Evolutionary conservation across 2,888 invertebrate species (phyloP).

Genomic region (Elmis aenea): DNA sequence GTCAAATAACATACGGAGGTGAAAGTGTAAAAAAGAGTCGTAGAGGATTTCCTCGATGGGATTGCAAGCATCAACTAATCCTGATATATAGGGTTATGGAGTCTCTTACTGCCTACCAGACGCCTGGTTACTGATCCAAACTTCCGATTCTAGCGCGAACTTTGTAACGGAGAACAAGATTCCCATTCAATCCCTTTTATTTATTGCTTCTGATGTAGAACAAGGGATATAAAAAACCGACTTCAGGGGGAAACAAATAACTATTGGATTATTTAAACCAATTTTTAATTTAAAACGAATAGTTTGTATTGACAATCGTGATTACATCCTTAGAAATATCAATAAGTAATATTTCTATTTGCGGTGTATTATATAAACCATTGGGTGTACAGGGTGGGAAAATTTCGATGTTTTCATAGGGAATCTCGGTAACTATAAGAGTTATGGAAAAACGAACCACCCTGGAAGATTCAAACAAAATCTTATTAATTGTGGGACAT

Average conservation of each 20-base stretch:
- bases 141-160: slow-evolving; percentile 6
- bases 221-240: no score
- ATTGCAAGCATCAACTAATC: slow-evolving; percentile 10
- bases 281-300: no score
- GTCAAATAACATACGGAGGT: slow-evolving; percentile 5
- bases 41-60: slow-evolving; percentile 5
- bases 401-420: no score
- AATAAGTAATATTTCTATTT: not conserved
- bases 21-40: slow-evolving; percentile 8
- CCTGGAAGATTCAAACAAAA: no score
- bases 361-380: slow-evolving; percentile 5
- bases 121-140: slow-evolving; percentile 9
- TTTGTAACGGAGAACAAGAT: slow-evolving; percentile 7
- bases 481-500: no score
- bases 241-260: no score
- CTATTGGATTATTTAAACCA: no score
- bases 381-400: no score
- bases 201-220: no score
- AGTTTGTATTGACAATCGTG: no score
- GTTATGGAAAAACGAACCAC: no score
- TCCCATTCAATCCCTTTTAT: slow-evolving; percentile 2
- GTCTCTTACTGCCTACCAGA: slow-evolving; percentile 3
- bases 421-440: no score
- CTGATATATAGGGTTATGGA: slow-evolving; percentile 11
- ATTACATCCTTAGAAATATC: slow-evolving; percentile 1